Evolutionary conservation across 2,113 vertebrate species (phyloP), one percentile per base, ranked within the genome.

Genomic region (Phaetusa simplex): DNA sequence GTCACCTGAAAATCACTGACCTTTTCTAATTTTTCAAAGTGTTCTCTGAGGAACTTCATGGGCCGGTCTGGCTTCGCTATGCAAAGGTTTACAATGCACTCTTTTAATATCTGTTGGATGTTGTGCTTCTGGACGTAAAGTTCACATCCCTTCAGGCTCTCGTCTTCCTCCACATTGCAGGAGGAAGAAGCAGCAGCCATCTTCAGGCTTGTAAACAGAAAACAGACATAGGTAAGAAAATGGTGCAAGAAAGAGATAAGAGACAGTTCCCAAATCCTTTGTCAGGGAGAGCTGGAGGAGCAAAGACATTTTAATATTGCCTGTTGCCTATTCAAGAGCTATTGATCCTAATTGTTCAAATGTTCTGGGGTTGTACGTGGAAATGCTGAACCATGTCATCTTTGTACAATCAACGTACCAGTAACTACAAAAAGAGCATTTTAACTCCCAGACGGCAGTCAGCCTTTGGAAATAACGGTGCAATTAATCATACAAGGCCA

Each of bases 21-120:
- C 99, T 99, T 99, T 97, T 99, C 99, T 98, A 99, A 98, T 97
- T 99, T 99, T 97, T 99, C 99, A 82, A 99, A 99, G 98, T 99
- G 99, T 90, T 99, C 99, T 93, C 99, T 98, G 88, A 99, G 98
- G 98, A 99, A 99, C 95, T 98, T 99, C 99, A 99, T 98, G 94
- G 99, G 99, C 80, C 99, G 98, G 65, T 99, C 99, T 4, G 99
- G 99, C 98, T 99, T 99, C 70, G 99, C 98, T 58, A 99, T 98
- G 97, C 99, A 99, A 76, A 99, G 98, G 97, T 99, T 99, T 74
- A 99, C 99, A 58, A 99, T 99, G 97, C 99, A 99, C 96, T 99
- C 99, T 97, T 99, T 99, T 88, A 99, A 98, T 95, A 99, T 99
- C 98, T 99, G 99, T 96, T 99, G 99, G 93, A 99, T 98, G 96